phyloP scores from a whole-genome alignment of 2,113 vertebrate genomes.

The Catagonus wagneri region DNA sequence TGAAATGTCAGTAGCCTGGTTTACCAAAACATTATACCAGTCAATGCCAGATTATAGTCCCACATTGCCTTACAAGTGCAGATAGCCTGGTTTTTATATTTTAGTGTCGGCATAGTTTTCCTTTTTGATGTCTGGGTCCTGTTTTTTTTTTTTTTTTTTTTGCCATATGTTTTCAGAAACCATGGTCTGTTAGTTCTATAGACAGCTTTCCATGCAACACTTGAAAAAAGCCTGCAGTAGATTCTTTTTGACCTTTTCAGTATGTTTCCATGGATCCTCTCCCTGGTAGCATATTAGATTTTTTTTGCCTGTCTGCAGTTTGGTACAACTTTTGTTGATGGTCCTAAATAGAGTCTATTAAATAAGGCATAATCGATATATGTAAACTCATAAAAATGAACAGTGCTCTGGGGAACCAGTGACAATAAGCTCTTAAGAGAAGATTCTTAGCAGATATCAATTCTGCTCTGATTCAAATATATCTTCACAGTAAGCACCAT shows the following conservation, averaged over 20 bases:
- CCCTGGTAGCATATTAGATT: not conserved
- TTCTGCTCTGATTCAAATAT: slow-evolving; percentile 52
- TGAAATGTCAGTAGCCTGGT: not conserved
- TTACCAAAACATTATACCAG: not conserved
- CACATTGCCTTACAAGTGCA: slow-evolving; percentile 4
- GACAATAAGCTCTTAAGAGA: slow-evolving; percentile 34
- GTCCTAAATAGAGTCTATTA: slow-evolving; percentile 57
- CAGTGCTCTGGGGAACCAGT: not conserved
- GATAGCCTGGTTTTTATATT: not conserved
- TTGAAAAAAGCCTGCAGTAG: slow-evolving; percentile 40
- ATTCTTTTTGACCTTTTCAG: slow-evolving; percentile 65
- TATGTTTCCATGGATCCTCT: slow-evolving; percentile 33
- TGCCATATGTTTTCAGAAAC: slow-evolving; percentile 42
- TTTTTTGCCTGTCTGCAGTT: slow-evolving; percentile 60
- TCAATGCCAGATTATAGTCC: not conserved
- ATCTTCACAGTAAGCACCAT: slow-evolving; percentile 18
- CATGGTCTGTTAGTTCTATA: not conserved
- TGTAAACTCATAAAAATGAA: slow-evolving; percentile 64
- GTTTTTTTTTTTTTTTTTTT: not conserved
- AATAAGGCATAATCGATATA: slow-evolving; percentile 26
- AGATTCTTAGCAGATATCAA: slow-evolving; percentile 50
- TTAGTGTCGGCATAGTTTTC: not conserved
- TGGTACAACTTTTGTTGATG: slow-evolving; percentile 54
- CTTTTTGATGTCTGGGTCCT: not conserved
- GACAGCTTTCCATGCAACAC: not conserved